These are phyloP conservation scores for Phenacoccus solenopsis DNA, from an alignment of 1,140 invertebrate genomes.

Conservation along the genomic window DNA sequence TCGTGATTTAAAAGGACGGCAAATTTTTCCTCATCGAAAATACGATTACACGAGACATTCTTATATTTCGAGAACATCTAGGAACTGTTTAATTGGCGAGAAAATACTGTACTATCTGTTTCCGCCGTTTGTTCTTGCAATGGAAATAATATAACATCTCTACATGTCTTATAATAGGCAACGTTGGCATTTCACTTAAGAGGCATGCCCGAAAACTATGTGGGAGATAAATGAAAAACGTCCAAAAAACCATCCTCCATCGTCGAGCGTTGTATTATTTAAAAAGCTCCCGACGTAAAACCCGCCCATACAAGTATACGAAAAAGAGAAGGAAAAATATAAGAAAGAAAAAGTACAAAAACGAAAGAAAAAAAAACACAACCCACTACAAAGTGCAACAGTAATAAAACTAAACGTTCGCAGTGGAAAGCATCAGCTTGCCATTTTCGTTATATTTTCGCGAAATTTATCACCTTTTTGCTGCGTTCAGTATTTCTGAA, in stretches of 20 bases:
- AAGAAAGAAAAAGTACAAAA: no score
- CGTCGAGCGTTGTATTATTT: neutral
- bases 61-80: no score
- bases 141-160: no score
- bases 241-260: neutral
- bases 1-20: no score
- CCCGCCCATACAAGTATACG: no score
- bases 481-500: neutral
- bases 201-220: neutral
- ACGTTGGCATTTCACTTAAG: neutral
- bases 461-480: constrained; percentile 12
- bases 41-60: no score
- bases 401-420: constrained; percentile 9
- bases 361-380: neutral
- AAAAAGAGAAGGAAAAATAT: no score
- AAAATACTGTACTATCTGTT: no score
- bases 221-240: neutral
- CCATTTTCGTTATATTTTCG: constrained; percentile 5
- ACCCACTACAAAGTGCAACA: neutral
- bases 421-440: constrained; percentile 11
- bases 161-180: no score
- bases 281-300: neutral
- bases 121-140: no score
- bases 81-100: no score
- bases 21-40: no score